phyloP scores from a whole-genome alignment of 2,797 vertebrate species.

The Acropternis orthonyx region DNA sequence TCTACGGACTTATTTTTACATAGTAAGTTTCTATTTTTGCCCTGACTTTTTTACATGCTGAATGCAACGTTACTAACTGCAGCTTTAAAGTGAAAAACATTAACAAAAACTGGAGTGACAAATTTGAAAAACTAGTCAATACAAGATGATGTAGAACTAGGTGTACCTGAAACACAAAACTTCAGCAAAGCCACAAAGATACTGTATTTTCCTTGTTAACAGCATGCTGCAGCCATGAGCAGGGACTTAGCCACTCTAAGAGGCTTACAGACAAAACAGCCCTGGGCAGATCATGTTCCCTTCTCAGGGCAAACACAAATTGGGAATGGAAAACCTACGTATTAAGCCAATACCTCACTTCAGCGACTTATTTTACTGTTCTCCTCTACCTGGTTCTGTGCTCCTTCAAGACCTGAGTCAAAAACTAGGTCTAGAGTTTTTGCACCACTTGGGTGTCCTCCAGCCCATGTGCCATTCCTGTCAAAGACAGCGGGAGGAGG shows the following conservation, averaged over 20 bases:
- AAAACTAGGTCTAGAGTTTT: background rate
- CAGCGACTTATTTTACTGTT: background rate
- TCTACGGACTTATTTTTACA: background rate
- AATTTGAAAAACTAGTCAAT: background rate
- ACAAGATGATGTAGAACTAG: background rate
- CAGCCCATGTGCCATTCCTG: background rate
- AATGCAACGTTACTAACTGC: background rate
- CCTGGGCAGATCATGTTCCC: background rate
- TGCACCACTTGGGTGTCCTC: background rate
- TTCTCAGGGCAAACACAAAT: background rate
- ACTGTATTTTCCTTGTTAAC: background rate
- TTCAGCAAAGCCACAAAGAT: background rate
- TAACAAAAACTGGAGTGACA: background rate
- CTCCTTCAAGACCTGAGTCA: background rate
- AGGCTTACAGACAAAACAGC: background rate
- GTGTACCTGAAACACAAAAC: background rate
- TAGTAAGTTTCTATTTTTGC: background rate
- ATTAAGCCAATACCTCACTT: background rate
- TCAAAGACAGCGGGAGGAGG: rapidly evolving
- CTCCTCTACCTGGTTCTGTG: background rate
- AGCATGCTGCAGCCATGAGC: background rate
- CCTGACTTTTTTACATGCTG: background rate
- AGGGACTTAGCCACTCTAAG: background rate
- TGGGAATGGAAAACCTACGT: background rate
- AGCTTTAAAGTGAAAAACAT: background rate